These are phyloP conservation scores for Cathartes aura DNA, from an alignment of 2,113 vertebrate species.

Conservation along the genomic window DNA sequence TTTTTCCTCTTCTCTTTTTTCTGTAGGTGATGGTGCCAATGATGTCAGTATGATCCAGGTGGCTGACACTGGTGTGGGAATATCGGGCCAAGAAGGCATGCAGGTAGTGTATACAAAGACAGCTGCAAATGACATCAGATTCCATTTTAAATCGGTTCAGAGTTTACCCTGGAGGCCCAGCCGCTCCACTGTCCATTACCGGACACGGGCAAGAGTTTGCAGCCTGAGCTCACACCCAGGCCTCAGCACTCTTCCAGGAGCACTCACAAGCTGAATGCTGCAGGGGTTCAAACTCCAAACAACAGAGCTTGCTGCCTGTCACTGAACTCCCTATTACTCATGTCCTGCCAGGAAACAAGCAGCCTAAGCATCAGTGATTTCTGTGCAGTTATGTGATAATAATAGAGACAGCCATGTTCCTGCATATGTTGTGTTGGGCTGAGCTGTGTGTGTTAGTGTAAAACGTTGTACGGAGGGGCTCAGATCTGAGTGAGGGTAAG, in stretches of 20 bases:
- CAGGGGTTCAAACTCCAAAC: not conserved
- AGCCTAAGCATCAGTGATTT: not conserved
- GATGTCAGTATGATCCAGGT: conserved; percentile 91
- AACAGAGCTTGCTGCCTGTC: not conserved
- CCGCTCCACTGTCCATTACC: not conserved
- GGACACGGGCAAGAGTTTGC: not conserved
- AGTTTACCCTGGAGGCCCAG: not conserved
- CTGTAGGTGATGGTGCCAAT: conserved; percentile 87
- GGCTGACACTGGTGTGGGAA: conserved; percentile 84
- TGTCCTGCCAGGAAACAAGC: not conserved
- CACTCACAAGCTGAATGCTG: not conserved
- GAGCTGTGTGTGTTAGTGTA: not conserved
- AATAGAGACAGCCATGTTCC: not conserved
- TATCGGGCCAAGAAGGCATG: conserved; percentile 89
- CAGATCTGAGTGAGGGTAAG: not conserved
- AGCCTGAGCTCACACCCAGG: not conserved
- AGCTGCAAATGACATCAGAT: not conserved
- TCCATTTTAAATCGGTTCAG: not conserved
- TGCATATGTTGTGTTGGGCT: not conserved
- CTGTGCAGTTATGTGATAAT: not conserved
- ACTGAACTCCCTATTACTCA: not conserved
- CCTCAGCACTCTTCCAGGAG: not conserved
- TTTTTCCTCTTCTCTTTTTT: not conserved
- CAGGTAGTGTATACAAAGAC: conserved; percentile 74
- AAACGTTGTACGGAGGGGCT: not conserved